These are phyloP conservation scores for Cancer borealis DNA, from an alignment of 2,888 invertebrate species.

Conservation along the genomic window DNA sequence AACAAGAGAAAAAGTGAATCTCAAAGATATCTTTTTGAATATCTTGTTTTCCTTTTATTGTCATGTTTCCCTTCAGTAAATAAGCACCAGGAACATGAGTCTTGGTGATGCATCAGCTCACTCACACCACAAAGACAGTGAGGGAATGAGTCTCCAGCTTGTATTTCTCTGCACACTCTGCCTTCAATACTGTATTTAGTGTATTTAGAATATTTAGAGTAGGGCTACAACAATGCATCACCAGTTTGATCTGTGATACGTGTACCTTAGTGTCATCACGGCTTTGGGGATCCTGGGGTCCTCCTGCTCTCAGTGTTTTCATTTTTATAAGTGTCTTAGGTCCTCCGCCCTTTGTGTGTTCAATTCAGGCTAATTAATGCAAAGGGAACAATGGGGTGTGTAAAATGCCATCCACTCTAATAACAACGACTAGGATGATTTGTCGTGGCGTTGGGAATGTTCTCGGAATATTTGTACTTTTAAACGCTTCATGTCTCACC, in stretches of 20 bases:
- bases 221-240: background rate
- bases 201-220: background rate
- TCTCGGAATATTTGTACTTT: background rate
- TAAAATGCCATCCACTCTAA: background rate
- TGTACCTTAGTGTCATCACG: background rate
- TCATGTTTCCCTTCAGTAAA: background rate
- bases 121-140: background rate
- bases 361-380: background rate
- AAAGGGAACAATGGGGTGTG: background rate
- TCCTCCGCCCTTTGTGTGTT: background rate
- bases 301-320: background rate
- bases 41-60: background rate
- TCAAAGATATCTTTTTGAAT: background rate
- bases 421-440: background rate
- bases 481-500: background rate
- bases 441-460: background rate
- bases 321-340: background rate
- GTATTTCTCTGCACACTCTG: background rate
- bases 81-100: background rate
- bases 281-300: background rate
- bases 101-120: background rate
- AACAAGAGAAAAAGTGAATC: background rate
- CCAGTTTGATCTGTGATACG: conserved; percentile 1
- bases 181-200: background rate
- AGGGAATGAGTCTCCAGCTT: background rate